A percentile compares a stretch with the other conserved stretches of the same genome.
These are phyloP conservation scores for Adelognathus sp. DNA, from an alignment of 2,888 invertebrate species.

Conservation along the genomic window DNA sequence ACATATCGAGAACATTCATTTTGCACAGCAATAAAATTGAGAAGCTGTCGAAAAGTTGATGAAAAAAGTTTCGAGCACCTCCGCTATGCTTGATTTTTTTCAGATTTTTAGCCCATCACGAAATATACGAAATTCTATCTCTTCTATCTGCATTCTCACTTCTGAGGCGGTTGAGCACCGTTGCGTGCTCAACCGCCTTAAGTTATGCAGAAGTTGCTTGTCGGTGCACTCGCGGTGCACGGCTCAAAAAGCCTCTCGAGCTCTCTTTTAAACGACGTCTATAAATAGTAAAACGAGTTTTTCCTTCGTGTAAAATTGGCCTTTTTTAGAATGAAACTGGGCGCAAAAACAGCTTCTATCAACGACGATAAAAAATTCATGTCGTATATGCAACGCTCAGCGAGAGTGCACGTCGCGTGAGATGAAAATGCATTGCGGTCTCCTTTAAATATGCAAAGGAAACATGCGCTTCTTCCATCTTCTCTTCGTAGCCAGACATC, in stretches of 20 bases:
- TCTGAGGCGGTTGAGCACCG: no score
- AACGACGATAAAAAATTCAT: constrained; percentile 30
- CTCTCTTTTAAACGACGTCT: background rate
- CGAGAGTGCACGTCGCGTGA: background rate
- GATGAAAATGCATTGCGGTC: background rate
- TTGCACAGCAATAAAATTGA: no score
- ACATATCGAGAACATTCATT: no score
- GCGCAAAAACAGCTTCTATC: background rate
- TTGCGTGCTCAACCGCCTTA: constrained; percentile 6
- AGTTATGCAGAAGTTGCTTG: constrained; percentile 13
- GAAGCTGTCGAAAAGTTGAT: no score
- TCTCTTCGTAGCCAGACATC: constrained; percentile 31
- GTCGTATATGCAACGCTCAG: background rate
- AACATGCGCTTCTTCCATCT: constrained; percentile 12
- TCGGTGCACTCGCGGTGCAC: background rate
- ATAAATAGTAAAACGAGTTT: background rate
- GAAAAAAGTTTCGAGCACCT: no score
- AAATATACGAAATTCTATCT: no score
- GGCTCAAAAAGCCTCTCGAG: background rate
- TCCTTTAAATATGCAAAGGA: constrained; percentile 28
- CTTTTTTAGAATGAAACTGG: background rate
- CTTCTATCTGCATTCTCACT: no score
- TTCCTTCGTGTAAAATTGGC: background rate
- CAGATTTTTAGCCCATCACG: no score
- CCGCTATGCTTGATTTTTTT: no score